These are phyloP conservation scores for Suillia variegata DNA, from an alignment of 2,888 invertebrate genomes.

Conservation along the genomic window DNA sequence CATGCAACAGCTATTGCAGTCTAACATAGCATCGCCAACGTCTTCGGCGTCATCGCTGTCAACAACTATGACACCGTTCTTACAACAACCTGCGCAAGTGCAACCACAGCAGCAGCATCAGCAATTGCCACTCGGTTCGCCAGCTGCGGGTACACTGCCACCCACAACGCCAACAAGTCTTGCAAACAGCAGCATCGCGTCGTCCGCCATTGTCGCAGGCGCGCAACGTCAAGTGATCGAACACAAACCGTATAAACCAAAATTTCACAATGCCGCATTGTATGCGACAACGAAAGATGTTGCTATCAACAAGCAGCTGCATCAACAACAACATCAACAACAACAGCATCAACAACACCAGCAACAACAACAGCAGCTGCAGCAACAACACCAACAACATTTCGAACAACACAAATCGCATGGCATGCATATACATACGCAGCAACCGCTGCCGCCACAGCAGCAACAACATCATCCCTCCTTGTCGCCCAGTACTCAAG, in stretches of 20 bases:
- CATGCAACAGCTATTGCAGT: constrained; percentile 16
- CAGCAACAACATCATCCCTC: constrained; percentile 41
- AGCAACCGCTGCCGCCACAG: constrained; percentile 17
- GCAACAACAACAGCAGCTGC: constrained; percentile 26
- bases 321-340: constrained; percentile 28
- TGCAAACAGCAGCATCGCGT: constrained; percentile 7
- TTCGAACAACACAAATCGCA: constrained; percentile 16
- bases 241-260: constrained; percentile 74
- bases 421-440: constrained; percentile 11
- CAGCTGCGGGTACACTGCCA: constrained; percentile 52
- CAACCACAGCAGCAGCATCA: constrained; percentile 45
- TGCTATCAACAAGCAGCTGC: constrained; percentile 28
- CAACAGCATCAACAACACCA: constrained; percentile 17
- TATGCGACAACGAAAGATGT: constrained; percentile 55
- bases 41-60: constrained; percentile 46
- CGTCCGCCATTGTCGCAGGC: constrained; percentile 27
- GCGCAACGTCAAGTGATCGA: constrained; percentile 57
- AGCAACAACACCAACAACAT: constrained; percentile 15
- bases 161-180: constrained; percentile 35
- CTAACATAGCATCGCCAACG: constrained; percentile 34
- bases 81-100: constrained; percentile 42
- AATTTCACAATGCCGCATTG: constrained; percentile 72
- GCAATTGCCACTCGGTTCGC: constrained; percentile 52
- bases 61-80: constrained; percentile 44
- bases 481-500: constrained; percentile 54